Base-by-base conservation (phyloP, 1,140 invertebrate species). In the Ganaspis sp. region DNA sequence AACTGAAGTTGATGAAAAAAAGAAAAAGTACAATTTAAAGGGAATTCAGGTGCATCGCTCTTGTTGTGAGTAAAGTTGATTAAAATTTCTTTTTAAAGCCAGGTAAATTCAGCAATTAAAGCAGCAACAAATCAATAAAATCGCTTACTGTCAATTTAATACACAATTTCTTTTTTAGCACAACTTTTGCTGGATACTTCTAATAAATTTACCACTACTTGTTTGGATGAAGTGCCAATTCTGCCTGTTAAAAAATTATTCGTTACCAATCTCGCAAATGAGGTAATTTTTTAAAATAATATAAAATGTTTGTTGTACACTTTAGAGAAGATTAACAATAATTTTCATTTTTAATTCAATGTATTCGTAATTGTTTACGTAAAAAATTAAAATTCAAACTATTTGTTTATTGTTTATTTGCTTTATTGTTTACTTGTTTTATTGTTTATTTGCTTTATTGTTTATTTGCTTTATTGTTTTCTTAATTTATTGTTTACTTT, bases 31-130 rank as follows among this genome's bases (percentile, higher is more conserved):
- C 8, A 64, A 64, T 64, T 29, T 64, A 15, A 64, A 64, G 23
- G 58, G 58, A 64, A 64, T 64, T 29, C 58, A 64, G n/a, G 58
- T 26, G 15, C 58, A 64, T 64, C 58, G 58, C 9, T 64, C 58
- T 29, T 64, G 58, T 29, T 9, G 58, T 64, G n/a, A 15, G 23
- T 64, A 0, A 64, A 64, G 29, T n/a, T 29, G 6, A 3, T 34
- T 34, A 34, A 34, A 34, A n/a, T n/a, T n/a, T n/a, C n/a, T n/a
- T n/a, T n/a, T n/a, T n/a, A n/a, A n/a, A n/a, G n/a, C n/a, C n/a
- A n/a, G n/a, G n/a, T n/a, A n/a, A n/a, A n/a, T n/a, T n/a, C n/a
- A n/a, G n/a, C n/a, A n/a, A n/a, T n/a, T n/a, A n/a, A n/a, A n/a
- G n/a, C n/a, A n/a, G n/a, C n/a, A n/a, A n/a, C n/a, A n/a, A n/a